Conservation (phyloP, 2,797 vertebrate species). For the Falco peregrinus region DNA sequence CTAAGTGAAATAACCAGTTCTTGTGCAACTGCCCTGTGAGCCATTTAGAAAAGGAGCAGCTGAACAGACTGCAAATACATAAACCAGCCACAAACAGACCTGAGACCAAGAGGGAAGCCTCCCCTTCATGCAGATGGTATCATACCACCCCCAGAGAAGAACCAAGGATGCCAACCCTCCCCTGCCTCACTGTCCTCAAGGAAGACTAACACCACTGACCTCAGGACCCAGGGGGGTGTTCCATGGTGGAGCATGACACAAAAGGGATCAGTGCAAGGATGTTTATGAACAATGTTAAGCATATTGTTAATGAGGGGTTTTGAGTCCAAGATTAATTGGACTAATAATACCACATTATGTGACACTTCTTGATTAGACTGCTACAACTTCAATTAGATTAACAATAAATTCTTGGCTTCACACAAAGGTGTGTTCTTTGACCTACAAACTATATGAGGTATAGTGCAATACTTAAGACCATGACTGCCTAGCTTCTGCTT, state of each 20-base stretch:
- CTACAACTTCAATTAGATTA: background rate
- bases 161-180: background rate
- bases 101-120: rapidly evolving
- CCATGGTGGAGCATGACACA: background rate
- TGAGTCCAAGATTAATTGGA: background rate
- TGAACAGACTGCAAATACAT: background rate
- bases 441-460: background rate
- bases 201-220: background rate
- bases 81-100: background rate
- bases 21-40: background rate
- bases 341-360: too few species aligned
- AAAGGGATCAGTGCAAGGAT: background rate
- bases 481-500: background rate
- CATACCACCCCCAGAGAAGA: background rate
- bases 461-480: background rate
- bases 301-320: background rate
- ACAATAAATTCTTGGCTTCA: background rate
- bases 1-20: background rate
- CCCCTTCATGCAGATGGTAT: background rate
- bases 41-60: background rate
- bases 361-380: background rate
- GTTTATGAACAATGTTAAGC: background rate
- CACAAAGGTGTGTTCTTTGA: background rate
- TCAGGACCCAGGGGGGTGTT: rapidly evolving
- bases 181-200: background rate